phyloP scores from a whole-genome alignment of 1,140 invertebrate genomes.

The Sminthurides bifidus region DNA sequence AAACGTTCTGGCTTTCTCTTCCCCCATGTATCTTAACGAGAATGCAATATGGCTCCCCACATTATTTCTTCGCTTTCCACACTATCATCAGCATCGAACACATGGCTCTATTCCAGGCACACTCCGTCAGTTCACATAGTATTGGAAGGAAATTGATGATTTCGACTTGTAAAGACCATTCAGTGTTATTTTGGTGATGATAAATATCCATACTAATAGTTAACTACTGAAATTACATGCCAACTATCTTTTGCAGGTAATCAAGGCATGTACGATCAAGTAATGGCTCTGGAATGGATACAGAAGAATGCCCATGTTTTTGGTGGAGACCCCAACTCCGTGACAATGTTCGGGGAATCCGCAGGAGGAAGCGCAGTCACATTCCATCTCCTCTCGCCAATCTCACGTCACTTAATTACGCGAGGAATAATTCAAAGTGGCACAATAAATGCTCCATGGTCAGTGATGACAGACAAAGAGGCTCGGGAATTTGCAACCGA shows the following conservation, averaged over 20 bases:
- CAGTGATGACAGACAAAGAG: slow-evolving; percentile 67
- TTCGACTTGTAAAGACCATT: too few relatives aligned
- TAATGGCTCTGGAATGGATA: slow-evolving; percentile 80
- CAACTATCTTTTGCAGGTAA: slow-evolving; percentile 37
- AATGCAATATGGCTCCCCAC: too few relatives aligned
- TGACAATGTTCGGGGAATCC: slow-evolving; percentile 90
- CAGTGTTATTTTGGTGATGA: too few relatives aligned
- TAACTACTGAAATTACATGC: too few relatives aligned
- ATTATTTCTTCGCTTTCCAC: too few relatives aligned
- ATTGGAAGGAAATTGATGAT: too few relatives aligned
- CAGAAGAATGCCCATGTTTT: slow-evolving; percentile 38
- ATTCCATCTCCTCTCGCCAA: slow-evolving; percentile 54
- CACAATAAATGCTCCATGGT: slow-evolving; percentile 77
- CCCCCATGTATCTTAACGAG: too few relatives aligned
- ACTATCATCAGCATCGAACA: too few relatives aligned
- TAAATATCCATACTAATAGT: too few relatives aligned
- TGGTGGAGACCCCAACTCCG: slow-evolving; percentile 52
- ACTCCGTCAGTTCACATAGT: too few relatives aligned
- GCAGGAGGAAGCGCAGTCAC: slow-evolving; percentile 82
- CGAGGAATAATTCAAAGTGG: slow-evolving; percentile 75
- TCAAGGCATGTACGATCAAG: slow-evolving; percentile 64
- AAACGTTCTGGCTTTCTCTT: too few relatives aligned
- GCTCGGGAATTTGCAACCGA: slow-evolving; percentile 62
- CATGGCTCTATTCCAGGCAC: too few relatives aligned
- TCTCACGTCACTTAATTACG: slow-evolving; percentile 58